phyloP scores from a whole-genome alignment of 2,113 vertebrate genomes.

The Sylvilagus bachmani region DNA sequence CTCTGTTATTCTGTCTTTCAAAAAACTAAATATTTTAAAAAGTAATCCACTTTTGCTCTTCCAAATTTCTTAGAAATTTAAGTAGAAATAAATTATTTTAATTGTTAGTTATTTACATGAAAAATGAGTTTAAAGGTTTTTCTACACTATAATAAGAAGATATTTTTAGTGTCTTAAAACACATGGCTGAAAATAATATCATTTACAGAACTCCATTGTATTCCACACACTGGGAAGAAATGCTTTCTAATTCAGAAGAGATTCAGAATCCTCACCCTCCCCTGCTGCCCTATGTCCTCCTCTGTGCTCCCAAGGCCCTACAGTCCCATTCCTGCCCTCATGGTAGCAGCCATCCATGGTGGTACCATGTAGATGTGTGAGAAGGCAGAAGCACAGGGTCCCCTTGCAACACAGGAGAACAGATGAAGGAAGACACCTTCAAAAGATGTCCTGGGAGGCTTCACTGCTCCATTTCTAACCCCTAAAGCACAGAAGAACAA shows the following conservation, averaged over 20 bases:
- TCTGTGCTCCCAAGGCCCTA: neutral
- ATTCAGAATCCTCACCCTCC: neutral
- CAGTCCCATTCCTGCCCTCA: neutral
- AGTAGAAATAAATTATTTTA: slow-evolving; percentile 31
- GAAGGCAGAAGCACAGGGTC: neutral
- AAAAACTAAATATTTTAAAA: too few species aligned
- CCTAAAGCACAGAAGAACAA: neutral
- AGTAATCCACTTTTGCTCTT: neutral
- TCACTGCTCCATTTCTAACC: neutral
- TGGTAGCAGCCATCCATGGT: neutral
- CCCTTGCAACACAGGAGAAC: neutral
- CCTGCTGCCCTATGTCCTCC: neutral
- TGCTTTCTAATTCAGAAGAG: neutral
- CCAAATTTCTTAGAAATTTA: slow-evolving; percentile 1
- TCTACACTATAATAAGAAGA: neutral
- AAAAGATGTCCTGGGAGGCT: neutral
- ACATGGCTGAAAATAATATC: neutral
- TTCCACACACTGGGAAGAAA: neutral
- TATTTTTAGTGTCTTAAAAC: neutral
- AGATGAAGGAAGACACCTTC: neutral
- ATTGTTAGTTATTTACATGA: slow-evolving; percentile 29
- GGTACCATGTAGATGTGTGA: neutral
- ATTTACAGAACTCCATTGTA: neutral
- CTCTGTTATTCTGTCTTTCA: too few species aligned
- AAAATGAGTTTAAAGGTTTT: slow-evolving; percentile 61